phyloP scores from a whole-genome alignment of 2,888 invertebrate genomes.

The Elysia crispata region DNA sequence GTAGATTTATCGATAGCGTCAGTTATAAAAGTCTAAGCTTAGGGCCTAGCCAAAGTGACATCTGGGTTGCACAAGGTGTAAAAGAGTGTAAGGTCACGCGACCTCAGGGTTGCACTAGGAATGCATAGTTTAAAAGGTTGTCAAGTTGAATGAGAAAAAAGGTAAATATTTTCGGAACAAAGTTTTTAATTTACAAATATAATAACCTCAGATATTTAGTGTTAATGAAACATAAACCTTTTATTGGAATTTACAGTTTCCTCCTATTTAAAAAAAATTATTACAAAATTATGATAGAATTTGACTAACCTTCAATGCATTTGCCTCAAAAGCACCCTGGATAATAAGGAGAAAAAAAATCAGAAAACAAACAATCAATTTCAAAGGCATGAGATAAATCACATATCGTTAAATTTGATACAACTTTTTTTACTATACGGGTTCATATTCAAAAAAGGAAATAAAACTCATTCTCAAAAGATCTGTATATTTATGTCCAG shows the following conservation, averaged over 20 bases:
- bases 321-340: slow-evolving; percentile 50
- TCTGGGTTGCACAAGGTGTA: no score
- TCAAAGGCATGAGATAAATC: not conserved
- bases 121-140: not conserved
- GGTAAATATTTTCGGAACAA: not conserved
- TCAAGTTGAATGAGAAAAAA: not conserved
- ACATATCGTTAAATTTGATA: no score
- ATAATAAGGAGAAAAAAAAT: slow-evolving; percentile 11
- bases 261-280: no score
- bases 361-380: not conserved
- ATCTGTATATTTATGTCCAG: not conserved
- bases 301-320: slow-evolving; percentile 41
- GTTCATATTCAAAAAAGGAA: not conserved
- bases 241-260: no score
- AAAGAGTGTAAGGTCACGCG: no score
- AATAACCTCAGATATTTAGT: not conserved
- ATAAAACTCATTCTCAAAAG: not conserved
- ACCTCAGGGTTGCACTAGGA: not conserved
- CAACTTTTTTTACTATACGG: no score
- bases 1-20: no score
- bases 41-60: no score
- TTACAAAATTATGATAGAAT: no score
- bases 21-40: no score
- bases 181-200: not conserved
- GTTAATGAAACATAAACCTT: no score